These are phyloP conservation scores for Apoda limacodes DNA, from an alignment of 2,888 invertebrate genomes.

Conservation along the genomic window DNA sequence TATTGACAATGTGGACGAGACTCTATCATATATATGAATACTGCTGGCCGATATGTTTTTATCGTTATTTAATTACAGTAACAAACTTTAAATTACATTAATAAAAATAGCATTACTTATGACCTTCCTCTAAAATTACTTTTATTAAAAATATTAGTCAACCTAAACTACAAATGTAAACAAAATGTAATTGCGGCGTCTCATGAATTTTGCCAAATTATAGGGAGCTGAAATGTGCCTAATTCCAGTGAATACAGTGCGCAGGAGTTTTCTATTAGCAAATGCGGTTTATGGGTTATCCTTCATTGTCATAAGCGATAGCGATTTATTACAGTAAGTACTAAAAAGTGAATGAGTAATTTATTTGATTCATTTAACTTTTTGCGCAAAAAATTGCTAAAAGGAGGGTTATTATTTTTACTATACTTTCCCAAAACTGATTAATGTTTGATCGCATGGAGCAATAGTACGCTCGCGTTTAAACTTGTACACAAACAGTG, in stretches of 20 bases:
- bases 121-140: conserved; percentile 9
- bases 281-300: conserved; percentile 47
- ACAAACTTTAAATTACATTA: background rate
- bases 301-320: background rate
- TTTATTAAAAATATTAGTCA: conserved; percentile 19
- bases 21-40: no score
- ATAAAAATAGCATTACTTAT: background rate
- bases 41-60: no score
- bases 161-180: conserved; percentile 17
- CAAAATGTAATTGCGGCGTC: no score
- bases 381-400: no score
- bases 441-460: no score
- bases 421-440: conserved; percentile 7
- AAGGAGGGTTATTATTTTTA: no score
- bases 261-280: conserved; percentile 65
- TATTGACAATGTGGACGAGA: no score
- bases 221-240: conserved; percentile 53
- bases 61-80: no score
- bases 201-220: conserved; percentile 56
- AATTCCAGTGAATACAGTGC: conserved; percentile 54
- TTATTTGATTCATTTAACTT: no score
- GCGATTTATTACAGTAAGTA: background rate
- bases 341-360: no score
- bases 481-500: no score
- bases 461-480: no score